Evolutionary conservation across 2,888 invertebrate genomes (phyloP).

Genomic region (Galeruca laticollis): DNA sequence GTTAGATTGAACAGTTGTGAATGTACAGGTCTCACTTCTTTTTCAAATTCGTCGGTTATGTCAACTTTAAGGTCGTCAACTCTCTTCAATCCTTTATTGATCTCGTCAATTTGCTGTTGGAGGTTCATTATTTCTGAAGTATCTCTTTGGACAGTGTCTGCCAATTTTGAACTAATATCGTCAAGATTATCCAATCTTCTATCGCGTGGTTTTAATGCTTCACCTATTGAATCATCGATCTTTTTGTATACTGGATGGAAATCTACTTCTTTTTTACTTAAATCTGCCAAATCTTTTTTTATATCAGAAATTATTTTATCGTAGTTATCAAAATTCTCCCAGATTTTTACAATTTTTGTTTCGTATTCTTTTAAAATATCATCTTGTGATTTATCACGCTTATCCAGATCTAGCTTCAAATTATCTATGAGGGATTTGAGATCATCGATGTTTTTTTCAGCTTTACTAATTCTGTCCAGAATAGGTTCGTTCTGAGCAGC

Average conservation of each 20-base stretch:
- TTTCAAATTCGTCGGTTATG: constrained; percentile 7
- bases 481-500: constrained; percentile 16
- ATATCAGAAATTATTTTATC: constrained; percentile 5
- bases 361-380: constrained; percentile 1
- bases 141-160: constrained; percentile 11
- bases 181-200: constrained; percentile 17
- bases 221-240: background rate
- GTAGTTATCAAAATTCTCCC: background rate
- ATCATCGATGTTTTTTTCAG: constrained; percentile 14
- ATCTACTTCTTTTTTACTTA: constrained; percentile 8
- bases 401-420: background rate
- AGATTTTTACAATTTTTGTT: constrained; percentile 5
- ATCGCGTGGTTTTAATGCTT: constrained; percentile 13
- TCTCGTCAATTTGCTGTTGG: constrained; percentile 10
- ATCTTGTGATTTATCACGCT: background rate
- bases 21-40: background rate
- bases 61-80: constrained; percentile 16
- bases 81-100: constrained; percentile 6
- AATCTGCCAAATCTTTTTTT: background rate
- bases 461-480: background rate
- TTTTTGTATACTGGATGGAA: constrained; percentile 11
- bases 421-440: background rate
- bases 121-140: background rate
- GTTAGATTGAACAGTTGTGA: background rate
- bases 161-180: constrained; percentile 3